Base-by-base conservation (phyloP, 2,113 vertebrate genomes). In the Gambusia holbrooki region DNA sequence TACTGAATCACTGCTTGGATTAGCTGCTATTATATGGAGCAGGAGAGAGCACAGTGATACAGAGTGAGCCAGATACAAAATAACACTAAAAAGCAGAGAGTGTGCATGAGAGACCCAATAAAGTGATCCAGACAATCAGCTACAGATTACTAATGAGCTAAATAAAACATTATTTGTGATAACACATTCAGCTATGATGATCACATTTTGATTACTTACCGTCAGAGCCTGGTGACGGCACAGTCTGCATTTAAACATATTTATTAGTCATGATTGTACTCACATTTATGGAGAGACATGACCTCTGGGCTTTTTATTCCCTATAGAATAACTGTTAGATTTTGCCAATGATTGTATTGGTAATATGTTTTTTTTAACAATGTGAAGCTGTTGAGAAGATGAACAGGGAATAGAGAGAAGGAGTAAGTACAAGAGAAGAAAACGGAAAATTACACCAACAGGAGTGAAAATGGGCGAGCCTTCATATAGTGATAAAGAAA, bases 71-170 rank as follows among this genome's bases (percentile, higher is more conserved):
- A 72, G 62, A 51, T 58, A 70, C 7, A 11, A 77, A 17, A 11
- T 76, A 64, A 54, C 28, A 66, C 68, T 68, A 33, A 83, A 67
- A 33, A 29, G 32, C n/a, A 63, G 25, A 33, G 37, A 69, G 35
- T 3, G 1, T 61, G 62, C 28, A 69, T 62, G 74, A 71, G 68
- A 65, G 25, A 69, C 78, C 51, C 42, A 64, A 19, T 35, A 45
- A 70, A 69, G 25, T 7, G 45, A 78, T 67, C 51, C 14, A 61
- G 22, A 32, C 73, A 65, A 74, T 83, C 30, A 45, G 76, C 68
- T 40, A 73, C 68, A 74, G 65, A 80, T 75, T 28, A 60, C 45
- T 65, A 33, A 54, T 70, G 62, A 71, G 69, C 35, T 77, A 2
- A 74, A 84, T 51, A 69, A 19, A 58, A 58, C 51, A 58, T 69